Evolutionary conservation across 2,888 invertebrate genomes (phyloP).

Genomic region (Oscheius sp.): DNA sequence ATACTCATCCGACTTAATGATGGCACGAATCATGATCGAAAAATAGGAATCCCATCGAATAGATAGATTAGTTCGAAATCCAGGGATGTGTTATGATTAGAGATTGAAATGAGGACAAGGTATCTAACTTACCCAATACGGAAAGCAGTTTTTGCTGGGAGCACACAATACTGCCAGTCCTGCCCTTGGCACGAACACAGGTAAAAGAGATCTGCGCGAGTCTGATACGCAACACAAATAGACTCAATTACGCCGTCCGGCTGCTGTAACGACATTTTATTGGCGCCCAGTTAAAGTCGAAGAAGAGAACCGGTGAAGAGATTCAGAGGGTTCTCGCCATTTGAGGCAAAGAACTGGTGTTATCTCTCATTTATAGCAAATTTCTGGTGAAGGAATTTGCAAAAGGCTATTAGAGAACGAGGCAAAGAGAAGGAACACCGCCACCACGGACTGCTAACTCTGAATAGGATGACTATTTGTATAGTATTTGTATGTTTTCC

Average conservation of each 20-base stretch:
- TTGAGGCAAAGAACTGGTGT: too few relatives aligned
- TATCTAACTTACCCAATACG: too few relatives aligned
- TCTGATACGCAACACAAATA: slow-evolving; percentile 31
- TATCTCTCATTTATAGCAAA: too few relatives aligned
- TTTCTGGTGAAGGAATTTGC: too few relatives aligned
- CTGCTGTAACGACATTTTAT: slow-evolving; percentile 29
- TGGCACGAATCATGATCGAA: not conserved
- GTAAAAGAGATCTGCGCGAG: slow-evolving; percentile 28
- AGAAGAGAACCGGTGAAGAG: slow-evolving; percentile 8
- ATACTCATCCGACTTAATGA: slow-evolving; percentile 30
- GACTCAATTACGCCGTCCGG: slow-evolving; percentile 31
- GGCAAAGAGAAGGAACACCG: not conserved
- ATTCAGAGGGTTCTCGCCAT: not conserved
- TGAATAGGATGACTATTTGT: slow-evolving; percentile 17
- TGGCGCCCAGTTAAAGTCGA: slow-evolving; percentile 20
- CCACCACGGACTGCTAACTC: not conserved
- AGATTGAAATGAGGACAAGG: too few relatives aligned
- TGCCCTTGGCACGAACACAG: too few relatives aligned
- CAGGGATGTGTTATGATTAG: too few relatives aligned
- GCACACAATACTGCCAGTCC: too few relatives aligned
- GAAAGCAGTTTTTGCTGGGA: too few relatives aligned
- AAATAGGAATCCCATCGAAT: not conserved
- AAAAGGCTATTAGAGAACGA: too few relatives aligned
- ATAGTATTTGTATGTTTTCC: too few relatives aligned
- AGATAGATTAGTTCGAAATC: not conserved